Conservation (phyloP, 2,113 vertebrate genomes). For the Dasyurus viverrinus region DNA sequence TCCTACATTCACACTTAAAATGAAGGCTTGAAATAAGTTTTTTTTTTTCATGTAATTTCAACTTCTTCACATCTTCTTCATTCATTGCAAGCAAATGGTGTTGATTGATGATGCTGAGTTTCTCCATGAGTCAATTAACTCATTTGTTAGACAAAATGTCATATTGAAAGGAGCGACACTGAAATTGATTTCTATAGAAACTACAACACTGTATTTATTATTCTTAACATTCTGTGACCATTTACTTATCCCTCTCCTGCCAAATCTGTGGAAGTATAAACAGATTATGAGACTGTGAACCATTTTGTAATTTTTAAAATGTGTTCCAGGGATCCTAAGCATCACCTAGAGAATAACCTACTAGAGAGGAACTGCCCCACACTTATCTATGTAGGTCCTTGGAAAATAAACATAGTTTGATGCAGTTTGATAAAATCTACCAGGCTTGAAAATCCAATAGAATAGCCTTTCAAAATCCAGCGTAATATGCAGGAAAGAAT, state of each 20-base stretch:
- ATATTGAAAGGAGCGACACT: background rate
- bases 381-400: background rate
- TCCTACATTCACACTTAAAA: background rate
- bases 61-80: background rate
- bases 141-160: background rate
- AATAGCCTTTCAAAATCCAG: background rate
- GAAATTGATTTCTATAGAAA: background rate
- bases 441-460: background rate
- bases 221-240: background rate
- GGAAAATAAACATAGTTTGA: background rate
- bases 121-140: background rate
- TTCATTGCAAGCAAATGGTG: background rate
- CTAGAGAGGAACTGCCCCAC: background rate
- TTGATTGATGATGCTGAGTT: background rate
- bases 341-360: background rate
- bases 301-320: background rate
- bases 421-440: background rate
- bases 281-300: background rate
- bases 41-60: background rate
- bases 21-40: background rate
- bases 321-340: background rate
- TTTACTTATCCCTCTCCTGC: background rate
- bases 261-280: background rate
- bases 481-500: background rate
- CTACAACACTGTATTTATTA: background rate